These are phyloP conservation scores for Rhadinocentrus ornatus DNA, from an alignment of 2,797 vertebrate species.

Conservation along the genomic window DNA sequence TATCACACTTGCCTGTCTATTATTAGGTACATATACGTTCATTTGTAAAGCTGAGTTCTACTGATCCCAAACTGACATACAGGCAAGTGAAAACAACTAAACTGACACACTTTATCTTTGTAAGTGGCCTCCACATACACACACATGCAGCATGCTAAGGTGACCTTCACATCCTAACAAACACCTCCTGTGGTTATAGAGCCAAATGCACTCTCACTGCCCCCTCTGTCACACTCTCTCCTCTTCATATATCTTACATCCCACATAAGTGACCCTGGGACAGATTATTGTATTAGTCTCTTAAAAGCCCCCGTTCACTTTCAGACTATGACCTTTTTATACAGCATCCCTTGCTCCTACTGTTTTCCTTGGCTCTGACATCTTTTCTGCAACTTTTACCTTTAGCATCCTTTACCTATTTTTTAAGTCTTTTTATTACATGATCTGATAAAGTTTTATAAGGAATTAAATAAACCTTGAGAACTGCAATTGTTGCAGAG, in stretches of 20 bases:
- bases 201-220: conserved; percentile 12
- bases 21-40: too few species aligned
- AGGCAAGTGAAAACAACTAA: background rate
- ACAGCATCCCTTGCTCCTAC: background rate
- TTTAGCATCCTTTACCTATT: background rate
- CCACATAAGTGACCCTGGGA: conserved; percentile 44
- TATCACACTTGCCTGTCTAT: background rate
- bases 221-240: conserved; percentile 21
- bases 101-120: background rate
- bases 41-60: background rate
- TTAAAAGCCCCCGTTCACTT: conserved; percentile 31
- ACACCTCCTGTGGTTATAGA: conserved; percentile 28
- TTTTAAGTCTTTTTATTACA: background rate
- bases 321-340: conserved; percentile 37
- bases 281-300: conserved; percentile 58
- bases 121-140: background rate
- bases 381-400: background rate
- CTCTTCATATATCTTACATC: conserved; percentile 40
- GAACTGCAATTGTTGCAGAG: background rate
- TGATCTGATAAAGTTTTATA: background rate
- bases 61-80: background rate
- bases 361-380: conserved; percentile 1
- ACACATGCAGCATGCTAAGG: conserved; percentile 33
- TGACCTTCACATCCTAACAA: conserved; percentile 61
- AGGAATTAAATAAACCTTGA: background rate